A percentile compares a stretch with the other conserved stretches of the same genome.
Evolutionary conservation across 2,888 invertebrate species (phyloP).

Genomic region (Eristalis pertinax): DNA sequence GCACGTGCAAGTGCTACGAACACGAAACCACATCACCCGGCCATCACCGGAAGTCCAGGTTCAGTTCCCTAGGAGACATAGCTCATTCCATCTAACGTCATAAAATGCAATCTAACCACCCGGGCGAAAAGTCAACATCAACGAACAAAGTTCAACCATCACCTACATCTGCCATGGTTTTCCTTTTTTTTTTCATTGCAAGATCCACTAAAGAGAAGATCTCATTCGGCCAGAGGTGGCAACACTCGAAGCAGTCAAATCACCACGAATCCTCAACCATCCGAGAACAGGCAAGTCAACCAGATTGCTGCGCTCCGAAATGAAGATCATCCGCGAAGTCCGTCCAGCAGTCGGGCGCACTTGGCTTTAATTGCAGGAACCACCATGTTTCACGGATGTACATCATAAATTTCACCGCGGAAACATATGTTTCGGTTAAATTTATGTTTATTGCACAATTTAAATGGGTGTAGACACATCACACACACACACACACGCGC

Average conservation of each 20-base stretch:
- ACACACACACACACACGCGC: conserved; percentile 23
- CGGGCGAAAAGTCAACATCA: not conserved
- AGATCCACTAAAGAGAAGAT: not conserved
- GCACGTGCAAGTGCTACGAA: no score
- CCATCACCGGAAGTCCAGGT: no score
- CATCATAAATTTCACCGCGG: conserved; percentile 70
- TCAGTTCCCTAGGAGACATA: no score
- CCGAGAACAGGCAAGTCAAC: not conserved
- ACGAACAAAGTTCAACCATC: not conserved
- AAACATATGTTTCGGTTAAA: conserved; percentile 69
- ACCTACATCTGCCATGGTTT: not conserved
- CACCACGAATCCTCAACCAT: not conserved
- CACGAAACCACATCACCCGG: no score
- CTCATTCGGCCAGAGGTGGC: not conserved
- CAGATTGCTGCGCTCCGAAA: not conserved
- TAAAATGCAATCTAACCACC: no score
- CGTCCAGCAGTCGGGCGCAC: conserved; percentile 16
- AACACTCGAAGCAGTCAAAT: not conserved
- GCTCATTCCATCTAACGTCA: no score
- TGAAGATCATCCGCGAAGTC: not conserved
- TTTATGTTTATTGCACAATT: conserved; percentile 71
- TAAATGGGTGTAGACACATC: conserved; percentile 69
- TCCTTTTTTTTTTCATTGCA: not conserved
- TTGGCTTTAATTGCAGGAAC: conserved; percentile 68
- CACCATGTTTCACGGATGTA: conserved; percentile 69